Conservation (phyloP, 2,888 invertebrate species). For the Polyommatus icarus region DNA sequence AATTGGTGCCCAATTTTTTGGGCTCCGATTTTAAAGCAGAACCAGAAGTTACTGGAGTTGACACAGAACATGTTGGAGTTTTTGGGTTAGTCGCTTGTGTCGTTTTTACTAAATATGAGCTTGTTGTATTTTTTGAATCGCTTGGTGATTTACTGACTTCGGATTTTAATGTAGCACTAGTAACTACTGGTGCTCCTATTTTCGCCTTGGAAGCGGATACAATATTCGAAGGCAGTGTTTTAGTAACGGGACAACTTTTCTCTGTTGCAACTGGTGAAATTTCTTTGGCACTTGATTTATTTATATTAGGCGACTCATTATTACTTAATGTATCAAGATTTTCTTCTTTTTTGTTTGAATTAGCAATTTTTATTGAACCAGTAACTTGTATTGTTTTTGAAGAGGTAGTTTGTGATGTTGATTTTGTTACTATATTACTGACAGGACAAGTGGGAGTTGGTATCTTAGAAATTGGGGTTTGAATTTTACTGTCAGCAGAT, state of each 20-base stretch:
- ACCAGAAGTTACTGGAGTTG: conserved; percentile 31
- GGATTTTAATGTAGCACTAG: conserved; percentile 35
- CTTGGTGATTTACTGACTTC: conserved; percentile 16
- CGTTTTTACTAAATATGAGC: conserved; percentile 3
- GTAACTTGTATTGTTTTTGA: not conserved
- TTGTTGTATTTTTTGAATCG: not conserved
- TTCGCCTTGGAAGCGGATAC: conserved; percentile 44
- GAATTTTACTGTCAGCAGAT: not conserved
- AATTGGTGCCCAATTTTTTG: not conserved
- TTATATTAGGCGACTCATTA: not conserved
- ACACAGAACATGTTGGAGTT: not conserved
- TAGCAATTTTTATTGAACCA: not conserved
- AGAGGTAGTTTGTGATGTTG: not conserved
- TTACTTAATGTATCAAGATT: conserved; percentile 9
- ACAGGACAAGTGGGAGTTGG: not conserved
- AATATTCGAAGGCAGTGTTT: conserved; percentile 41
- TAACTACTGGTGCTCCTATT: conserved; percentile 40
- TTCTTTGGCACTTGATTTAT: conserved; percentile 30
- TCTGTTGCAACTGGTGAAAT: conserved; percentile 36
- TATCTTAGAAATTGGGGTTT: conserved; percentile 9
- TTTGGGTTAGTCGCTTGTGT: not conserved
- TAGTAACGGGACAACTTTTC: conserved; percentile 44
- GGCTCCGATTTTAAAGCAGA: conserved; percentile 33
- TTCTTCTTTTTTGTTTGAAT: not conserved
- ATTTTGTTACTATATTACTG: not conserved